Conservation (phyloP, 2,888 invertebrate species). For the Zhuqinia jingwanae region DNA sequence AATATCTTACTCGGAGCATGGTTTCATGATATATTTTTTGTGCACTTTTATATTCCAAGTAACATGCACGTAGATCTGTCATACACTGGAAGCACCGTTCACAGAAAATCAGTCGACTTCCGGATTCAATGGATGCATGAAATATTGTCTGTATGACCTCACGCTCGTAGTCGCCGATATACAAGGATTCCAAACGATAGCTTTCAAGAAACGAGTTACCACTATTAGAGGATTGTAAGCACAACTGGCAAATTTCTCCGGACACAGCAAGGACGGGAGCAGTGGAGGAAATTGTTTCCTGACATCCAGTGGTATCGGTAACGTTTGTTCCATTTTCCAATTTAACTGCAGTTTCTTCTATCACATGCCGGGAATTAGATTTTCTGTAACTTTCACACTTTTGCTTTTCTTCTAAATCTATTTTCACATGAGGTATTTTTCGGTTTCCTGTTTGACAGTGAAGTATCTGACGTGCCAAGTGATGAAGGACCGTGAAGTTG, state of each 20-base stretch:
- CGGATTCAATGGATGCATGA: neutral
- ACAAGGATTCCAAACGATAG: neutral
- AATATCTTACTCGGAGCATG: neutral
- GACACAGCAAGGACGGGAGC: no score
- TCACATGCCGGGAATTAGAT: no score
- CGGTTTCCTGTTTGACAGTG: no score
- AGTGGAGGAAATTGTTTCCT: neutral
- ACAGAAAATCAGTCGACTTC: neutral
- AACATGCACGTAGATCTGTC: neutral
- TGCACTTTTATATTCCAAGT: neutral
- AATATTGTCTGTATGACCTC: neutral
- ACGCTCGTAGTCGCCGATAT: neutral
- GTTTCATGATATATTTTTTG: neutral
- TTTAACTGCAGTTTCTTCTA: no score
- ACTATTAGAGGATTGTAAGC: neutral
- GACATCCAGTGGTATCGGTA: neutral
- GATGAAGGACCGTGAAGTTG: no score
- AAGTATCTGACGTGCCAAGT: no score
- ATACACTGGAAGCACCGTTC: conserved; percentile 3
- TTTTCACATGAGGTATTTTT: neutral
- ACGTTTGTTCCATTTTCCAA: neutral
- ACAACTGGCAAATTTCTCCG: neutral
- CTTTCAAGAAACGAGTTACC: neutral
- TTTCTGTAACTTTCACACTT: neutral
- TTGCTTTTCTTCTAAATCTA: neutral